Conservation (phyloP, 1,140 invertebrate species). For the Araneus ventricosus region DNA sequence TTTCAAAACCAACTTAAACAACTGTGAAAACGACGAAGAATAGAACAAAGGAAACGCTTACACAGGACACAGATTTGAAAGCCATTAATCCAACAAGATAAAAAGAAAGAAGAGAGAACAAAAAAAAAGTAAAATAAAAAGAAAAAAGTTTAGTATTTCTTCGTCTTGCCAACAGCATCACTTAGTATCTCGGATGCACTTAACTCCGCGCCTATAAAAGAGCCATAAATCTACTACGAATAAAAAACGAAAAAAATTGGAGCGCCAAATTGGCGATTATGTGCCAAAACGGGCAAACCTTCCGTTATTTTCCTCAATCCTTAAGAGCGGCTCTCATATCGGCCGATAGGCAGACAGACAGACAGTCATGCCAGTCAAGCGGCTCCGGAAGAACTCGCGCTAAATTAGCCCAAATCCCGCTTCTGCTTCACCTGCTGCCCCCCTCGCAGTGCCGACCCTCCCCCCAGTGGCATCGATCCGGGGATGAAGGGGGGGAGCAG, state of each 20-base stretch:
- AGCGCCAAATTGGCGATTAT: not conserved
- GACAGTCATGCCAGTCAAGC: conserved; percentile 74
- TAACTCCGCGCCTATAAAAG: conserved; percentile 74
- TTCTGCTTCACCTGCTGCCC: conserved; percentile 69
- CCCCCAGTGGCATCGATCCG: conserved; percentile 12
- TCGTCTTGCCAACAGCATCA: conserved; percentile 65
- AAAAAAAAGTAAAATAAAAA: not conserved
- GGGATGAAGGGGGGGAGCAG: not conserved
- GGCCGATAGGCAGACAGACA: conserved; percentile 72
- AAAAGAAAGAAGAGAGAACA: conserved; percentile 19
- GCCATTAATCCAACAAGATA: conserved; percentile 54
- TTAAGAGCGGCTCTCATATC: conserved; percentile 74
- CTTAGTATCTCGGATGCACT: conserved; percentile 69
- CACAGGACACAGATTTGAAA: conserved; percentile 49
- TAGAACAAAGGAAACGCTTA: not conserved
- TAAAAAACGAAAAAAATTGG: conserved; percentile 11
- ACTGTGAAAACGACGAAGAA: not conserved
- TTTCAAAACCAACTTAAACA: too few relatives aligned
- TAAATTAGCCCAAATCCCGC: conserved; percentile 75
- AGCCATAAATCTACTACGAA: conserved; percentile 71
- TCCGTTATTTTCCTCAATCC: conserved; percentile 67
- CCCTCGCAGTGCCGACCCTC: not conserved
- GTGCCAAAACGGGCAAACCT: conserved; percentile 44
- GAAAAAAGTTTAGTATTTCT: conserved; percentile 43
- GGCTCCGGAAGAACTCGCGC: conserved; percentile 76